Percentiles rank a stretch among this genome's conserved stretches.
Conservation (phyloP, 2,113 vertebrate species). For the Mixornis gularis region DNA sequence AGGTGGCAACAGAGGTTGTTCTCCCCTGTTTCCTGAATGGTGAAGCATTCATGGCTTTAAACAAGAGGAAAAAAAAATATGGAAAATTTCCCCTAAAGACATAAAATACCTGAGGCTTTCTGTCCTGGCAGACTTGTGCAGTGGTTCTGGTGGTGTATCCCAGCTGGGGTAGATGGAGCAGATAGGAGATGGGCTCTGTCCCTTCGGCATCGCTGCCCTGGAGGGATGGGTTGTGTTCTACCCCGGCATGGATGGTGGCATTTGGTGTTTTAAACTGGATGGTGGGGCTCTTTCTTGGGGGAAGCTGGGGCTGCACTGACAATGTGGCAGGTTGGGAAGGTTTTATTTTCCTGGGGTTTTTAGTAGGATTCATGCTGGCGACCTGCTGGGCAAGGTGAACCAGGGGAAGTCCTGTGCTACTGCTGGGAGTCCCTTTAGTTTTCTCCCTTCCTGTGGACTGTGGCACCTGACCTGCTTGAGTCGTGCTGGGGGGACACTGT, state of each 20-base stretch:
- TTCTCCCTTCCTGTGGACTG: not conserved
- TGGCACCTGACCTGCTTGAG: not conserved
- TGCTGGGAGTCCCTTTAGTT: not conserved
- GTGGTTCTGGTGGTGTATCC: not conserved
- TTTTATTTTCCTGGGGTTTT: not conserved
- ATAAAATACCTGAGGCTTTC: not conserved
- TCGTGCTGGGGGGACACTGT: not conserved
- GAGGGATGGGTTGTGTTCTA: not conserved
- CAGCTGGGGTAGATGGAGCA: not conserved
- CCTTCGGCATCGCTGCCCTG: not conserved
- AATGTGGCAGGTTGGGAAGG: not conserved
- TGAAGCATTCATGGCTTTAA: not conserved
- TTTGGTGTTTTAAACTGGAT: not conserved
- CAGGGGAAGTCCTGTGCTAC: not conserved
- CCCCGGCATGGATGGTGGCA: fast-evolving
- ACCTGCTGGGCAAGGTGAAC: not conserved
- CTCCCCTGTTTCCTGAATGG: not conserved
- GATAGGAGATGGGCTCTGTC: not conserved
- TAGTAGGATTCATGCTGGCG: not conserved
- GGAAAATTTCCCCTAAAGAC: not conserved
- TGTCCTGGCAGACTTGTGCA: not conserved
- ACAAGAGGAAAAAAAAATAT: not conserved
- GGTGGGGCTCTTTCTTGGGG: not conserved
- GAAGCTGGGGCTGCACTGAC: not conserved
- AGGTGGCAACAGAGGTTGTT: not conserved